Percentiles rank a stretch among this genome's conserved stretches.
Evolutionary conservation across 2,797 vertebrate species (phyloP).

Genomic region (Pterois miles): DNA sequence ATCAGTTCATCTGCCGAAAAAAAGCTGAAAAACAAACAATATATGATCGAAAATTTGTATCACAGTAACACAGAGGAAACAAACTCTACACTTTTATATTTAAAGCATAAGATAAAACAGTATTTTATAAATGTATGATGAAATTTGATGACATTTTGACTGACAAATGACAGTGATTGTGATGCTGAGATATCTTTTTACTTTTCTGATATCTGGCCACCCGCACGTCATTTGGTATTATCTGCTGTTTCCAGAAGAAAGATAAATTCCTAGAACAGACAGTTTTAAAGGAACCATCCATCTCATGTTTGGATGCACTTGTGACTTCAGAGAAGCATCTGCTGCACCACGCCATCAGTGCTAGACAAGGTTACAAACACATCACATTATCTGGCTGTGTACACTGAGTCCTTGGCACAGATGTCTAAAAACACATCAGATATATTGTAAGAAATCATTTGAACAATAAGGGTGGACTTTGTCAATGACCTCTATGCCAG

Average conservation of each 20-base stretch:
- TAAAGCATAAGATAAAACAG: neutral
- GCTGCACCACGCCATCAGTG: neutral
- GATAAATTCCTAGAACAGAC: neutral
- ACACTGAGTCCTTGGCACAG: conserved; percentile 1
- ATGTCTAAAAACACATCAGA: conserved; percentile 3
- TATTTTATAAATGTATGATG: neutral
- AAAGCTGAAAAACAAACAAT: neutral
- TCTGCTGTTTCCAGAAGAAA: neutral
- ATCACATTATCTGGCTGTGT: neutral
- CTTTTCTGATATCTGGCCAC: neutral
- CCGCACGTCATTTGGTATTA: neutral
- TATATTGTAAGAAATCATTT: neutral
- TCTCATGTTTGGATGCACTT: neutral
- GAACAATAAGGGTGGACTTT: neutral
- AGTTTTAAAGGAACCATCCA: neutral
- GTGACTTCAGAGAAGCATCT: neutral
- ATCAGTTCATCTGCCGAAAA: neutral
- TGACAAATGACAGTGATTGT: neutral
- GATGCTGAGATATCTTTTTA: neutral
- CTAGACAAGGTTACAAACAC: neutral
- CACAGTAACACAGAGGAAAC: neutral
- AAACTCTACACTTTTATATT: neutral
- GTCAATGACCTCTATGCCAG: neutral
- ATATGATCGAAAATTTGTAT: neutral
- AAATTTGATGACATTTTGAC: neutral